Base-by-base conservation (phyloP, 1,140 invertebrate species). In the Drosophila jambulina region DNA sequence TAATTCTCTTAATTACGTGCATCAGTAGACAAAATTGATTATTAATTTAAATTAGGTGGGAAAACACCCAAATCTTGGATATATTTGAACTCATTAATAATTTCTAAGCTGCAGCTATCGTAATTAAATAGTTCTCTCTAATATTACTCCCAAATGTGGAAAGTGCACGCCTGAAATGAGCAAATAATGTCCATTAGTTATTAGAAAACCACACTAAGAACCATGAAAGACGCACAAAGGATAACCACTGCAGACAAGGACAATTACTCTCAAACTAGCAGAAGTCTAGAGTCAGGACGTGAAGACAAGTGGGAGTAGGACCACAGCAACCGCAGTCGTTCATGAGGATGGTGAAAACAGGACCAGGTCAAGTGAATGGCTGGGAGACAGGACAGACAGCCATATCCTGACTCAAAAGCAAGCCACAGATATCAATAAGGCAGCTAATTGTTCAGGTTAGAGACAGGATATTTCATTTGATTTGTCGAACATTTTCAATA, bases 401-500 rank as follows among this genome's bases (percentile, higher is more conserved):
- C 3, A 25, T 27, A 17, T 54, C 23, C 36, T 13, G 25, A 63
- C 45, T 19, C 19, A 34, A 27, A 21, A 38, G 43, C 43, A 21
- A 42, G 29, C 69, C 69, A 42, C 69, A 72, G 45, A 60, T 51
- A 60, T 59, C 70, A 72, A 60, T 42, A 23, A 42, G 68, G 36
- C 45, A 72, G 34, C 53, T 72, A 72, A 60, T 72, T 72, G 70
- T 51, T 27, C 29, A 51, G 70, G 63, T 38, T 38, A 36, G 21
- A 45, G n/a, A 17, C 67, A 19, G 23, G 19, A 72, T 43, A 49
- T 71, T 59, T 45, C 17, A 60, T 51, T 49, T 40, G 67, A 42
- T 51, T 59, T 36, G 45, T 57, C 29, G 27, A 60, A 71, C 36
- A 51, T 57, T 72, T 72, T 72, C 68, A 49, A 59, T 59, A 72